Evolutionary conservation across 2,113 vertebrate species (phyloP).

Genomic region (Melanocharis versteri): DNA sequence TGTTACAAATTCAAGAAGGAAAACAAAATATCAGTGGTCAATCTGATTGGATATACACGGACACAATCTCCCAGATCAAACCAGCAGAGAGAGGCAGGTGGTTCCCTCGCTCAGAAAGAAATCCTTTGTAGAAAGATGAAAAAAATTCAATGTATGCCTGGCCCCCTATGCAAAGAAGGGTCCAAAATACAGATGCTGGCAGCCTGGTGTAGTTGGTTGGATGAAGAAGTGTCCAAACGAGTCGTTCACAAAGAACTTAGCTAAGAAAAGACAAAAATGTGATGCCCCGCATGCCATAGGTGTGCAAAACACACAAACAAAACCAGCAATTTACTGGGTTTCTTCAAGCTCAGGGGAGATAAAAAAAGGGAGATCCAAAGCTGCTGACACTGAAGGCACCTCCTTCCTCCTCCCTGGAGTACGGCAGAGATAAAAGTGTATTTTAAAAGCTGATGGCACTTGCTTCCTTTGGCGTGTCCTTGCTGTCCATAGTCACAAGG

Average conservation of each 20-base stretch:
- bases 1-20: neutral
- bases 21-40: neutral
- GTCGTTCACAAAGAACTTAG: neutral
- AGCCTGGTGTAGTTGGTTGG: neutral
- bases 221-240: neutral
- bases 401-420: neutral
- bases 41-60: neutral
- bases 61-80: neutral
- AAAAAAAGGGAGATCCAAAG: neutral
- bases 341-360: neutral
- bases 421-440: neutral
- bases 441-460: constrained; percentile 54
- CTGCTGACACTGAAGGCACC: neutral
- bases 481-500: constrained; percentile 82
- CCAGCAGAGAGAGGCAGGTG: neutral
- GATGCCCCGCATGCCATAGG: neutral
- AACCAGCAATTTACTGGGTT: neutral
- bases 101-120: neutral
- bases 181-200: neutral
- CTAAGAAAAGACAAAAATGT: neutral
- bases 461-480: constrained; percentile 68
- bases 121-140: neutral
- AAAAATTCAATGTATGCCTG: neutral
- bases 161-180: neutral
- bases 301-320: neutral